A percentile compares a stretch with the other conserved stretches of the same genome.
phyloP scores from a whole-genome alignment of 1,140 invertebrate genomes.

The Drosophila insularis region DNA sequence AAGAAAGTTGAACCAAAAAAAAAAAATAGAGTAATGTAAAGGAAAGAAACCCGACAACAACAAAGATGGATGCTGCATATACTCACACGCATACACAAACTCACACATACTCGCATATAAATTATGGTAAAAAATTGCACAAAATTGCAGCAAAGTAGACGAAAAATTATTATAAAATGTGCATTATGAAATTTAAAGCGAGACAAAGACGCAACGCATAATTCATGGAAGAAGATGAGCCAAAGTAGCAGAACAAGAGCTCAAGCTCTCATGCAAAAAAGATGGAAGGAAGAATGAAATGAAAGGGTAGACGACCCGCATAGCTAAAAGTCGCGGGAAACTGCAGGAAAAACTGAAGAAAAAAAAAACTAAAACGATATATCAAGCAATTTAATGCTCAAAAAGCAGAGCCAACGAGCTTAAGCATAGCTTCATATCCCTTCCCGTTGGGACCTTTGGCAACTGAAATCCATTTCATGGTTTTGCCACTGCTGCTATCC shows the following conservation, averaged over 20 bases:
- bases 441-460: neutral
- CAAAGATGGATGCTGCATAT: conserved; percentile 22
- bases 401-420: conserved; percentile 62
- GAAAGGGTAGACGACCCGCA: neutral
- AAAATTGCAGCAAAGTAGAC: conserved; percentile 79
- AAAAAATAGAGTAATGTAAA: neutral
- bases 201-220: conserved; percentile 76
- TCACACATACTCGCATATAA: conserved; percentile 51
- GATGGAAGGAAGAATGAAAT: conserved; percentile 31
- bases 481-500: neutral
- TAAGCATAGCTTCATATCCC: conserved; percentile 23
- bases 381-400: conserved; percentile 79
- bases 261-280: conserved; percentile 5
- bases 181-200: conserved; percentile 79
- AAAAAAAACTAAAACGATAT: conserved; percentile 55
- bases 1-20: conserved; percentile 49
- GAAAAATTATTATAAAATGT: conserved; percentile 81
- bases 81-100: conserved; percentile 23
- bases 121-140: conserved; percentile 74
- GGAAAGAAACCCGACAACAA: neutral
- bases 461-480: neutral
- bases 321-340: conserved; percentile 51
- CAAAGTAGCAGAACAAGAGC: conserved; percentile 17
- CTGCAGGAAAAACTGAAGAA: neutral
- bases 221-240: conserved; percentile 44